Evolutionary conservation across 2,797 vertebrate species (phyloP), one percentile per base, ranked within the genome.

Genomic region (Sciurus carolinensis): DNA sequence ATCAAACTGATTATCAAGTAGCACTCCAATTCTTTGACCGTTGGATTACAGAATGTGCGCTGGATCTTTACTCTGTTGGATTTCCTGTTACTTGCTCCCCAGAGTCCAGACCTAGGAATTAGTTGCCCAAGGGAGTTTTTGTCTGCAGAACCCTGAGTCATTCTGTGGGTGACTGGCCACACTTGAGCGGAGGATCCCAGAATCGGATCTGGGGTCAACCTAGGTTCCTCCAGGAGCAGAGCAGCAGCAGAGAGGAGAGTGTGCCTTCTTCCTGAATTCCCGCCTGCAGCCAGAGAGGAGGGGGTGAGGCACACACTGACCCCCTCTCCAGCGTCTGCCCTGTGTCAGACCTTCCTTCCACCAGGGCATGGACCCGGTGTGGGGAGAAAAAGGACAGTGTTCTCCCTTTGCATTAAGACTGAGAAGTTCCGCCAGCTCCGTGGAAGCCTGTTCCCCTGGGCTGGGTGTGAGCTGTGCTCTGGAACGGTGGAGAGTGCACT

Each of bases 311-410:
- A 42, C 50, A 9, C 36, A 6, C n/a, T 24, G 10, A 30, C 14
- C 2, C 7, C 42, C 26, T 44, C 7, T 5, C 3, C 33, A 5
- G 2, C 17, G 50, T 0, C 1, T 50, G 42, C 33, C 15, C 18
- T 1, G 9, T 33, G 47, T 11, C 22, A 64, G 22, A 36, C 15
- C 44, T 15, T 17, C 36, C 64, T 79, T 3, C 54, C 24, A 36
- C 71, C 44, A 42, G 59, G 26, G 11, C 54, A 20, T 12, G n/a
- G 5, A 24, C 30, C 47, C 33, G 33, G 52, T 20, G 30, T 12
- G 7, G 14, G 30, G 67, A 50, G 33, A 33, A 66, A 76, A 81
- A 67, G 26, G 39, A n/a, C 14, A 30, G 18, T 26, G 54, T 66
- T 47, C 10, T 30, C 30, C 22, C 0, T 67, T 71, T 33, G 14